A percentile compares a stretch with the other conserved stretches of the same genome.
Evolutionary conservation across 2,888 invertebrate species (phyloP).

Genomic region (Napeogenes sylphis): DNA sequence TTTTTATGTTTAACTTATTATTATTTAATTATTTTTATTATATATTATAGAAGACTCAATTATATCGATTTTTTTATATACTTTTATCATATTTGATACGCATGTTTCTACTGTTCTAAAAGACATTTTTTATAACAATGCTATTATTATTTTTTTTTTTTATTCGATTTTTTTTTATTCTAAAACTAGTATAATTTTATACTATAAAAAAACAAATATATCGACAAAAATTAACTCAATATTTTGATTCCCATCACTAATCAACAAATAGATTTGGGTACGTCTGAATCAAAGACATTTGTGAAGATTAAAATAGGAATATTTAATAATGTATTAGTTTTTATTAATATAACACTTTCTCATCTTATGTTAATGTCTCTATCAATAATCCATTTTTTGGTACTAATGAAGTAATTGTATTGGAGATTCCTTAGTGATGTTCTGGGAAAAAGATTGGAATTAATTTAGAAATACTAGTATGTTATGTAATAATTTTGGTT

Average conservation of each 20-base stretch:
- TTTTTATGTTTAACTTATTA: too few species aligned
- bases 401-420: slow-evolving; percentile 4
- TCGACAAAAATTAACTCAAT: slow-evolving; percentile 10
- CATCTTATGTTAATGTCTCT: slow-evolving; percentile 23
- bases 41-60: too few species aligned
- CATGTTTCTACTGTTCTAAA: too few species aligned
- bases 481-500: too few species aligned
- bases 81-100: too few species aligned
- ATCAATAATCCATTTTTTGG: slow-evolving; percentile 14
- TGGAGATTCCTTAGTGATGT: not conserved
- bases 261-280: slow-evolving; percentile 36
- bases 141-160: too few species aligned
- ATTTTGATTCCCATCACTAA: slow-evolving; percentile 33
- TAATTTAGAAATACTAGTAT: too few species aligned
- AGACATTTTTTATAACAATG: too few species aligned
- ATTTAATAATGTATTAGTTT: slow-evolving; percentile 57
- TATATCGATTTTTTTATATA: slow-evolving; percentile 6
- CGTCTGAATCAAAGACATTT: slow-evolving; percentile 54
- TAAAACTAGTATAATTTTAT: too few species aligned
- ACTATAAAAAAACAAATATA: too few species aligned
- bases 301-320: slow-evolving; percentile 65
- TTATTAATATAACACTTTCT: slow-evolving; percentile 47
- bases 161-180: too few species aligned
- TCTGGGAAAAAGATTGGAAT: not conserved
- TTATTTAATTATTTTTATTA: too few species aligned